A percentile compares a stretch with the other conserved stretches of the same genome.
Conservation (phyloP, 2,797 vertebrate genomes). For the Halcyon smyrnensis region DNA sequence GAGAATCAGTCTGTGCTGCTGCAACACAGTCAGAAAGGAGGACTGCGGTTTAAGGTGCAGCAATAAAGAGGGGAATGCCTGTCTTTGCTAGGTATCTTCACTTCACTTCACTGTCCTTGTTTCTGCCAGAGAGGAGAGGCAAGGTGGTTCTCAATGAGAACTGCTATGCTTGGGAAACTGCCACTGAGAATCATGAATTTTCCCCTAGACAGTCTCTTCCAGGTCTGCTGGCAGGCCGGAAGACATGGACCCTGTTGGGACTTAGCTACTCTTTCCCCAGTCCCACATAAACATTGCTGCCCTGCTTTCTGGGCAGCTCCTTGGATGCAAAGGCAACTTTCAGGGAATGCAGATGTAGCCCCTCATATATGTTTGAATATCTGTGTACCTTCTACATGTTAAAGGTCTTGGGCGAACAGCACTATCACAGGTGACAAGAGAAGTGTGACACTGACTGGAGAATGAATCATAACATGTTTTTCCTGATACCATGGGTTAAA, state of each 20-base stretch:
- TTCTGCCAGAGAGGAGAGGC: neutral
- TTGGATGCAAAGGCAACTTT: neutral
- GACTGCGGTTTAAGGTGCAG: neutral
- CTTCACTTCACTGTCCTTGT: neutral
- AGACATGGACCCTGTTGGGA: neutral
- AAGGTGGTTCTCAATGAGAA: neutral
- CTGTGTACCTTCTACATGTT: neutral
- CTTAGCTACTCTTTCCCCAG: neutral
- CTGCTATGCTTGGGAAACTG: conserved; percentile 9
- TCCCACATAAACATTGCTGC: neutral
- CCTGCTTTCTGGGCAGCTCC: neutral
- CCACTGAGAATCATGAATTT: neutral
- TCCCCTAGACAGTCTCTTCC: neutral
- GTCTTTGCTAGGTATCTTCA: neutral
- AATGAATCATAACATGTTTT: neutral
- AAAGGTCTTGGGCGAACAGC: neutral
- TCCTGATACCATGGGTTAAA: neutral
- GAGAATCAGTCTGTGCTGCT: neutral
- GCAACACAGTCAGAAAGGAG: neutral
- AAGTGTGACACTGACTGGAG: neutral
- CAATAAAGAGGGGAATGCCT: neutral
- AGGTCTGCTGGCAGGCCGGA: neutral
- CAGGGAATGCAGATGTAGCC: neutral
- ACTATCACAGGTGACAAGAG: neutral
- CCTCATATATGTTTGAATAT: neutral